These are phyloP conservation scores for Pollicipes pollicipes DNA, from an alignment of 1,140 invertebrate genomes.

Conservation along the genomic window DNA sequence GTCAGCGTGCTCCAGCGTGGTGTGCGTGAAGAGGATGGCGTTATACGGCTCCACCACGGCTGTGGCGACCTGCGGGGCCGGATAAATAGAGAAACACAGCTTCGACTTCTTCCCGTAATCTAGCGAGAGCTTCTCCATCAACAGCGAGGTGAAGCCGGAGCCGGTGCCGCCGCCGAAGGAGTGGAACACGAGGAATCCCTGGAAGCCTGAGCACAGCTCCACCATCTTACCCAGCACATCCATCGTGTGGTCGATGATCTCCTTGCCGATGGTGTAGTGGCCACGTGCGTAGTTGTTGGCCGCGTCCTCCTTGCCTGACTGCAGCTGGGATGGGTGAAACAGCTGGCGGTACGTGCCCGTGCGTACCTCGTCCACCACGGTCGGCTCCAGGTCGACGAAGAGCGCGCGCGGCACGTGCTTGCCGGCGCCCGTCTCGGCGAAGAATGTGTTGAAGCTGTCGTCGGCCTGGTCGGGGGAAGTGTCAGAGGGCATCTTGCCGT, in stretches of 20 bases:
- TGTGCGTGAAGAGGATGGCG: no score
- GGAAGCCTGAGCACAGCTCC: constrained; percentile 58
- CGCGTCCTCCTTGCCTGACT: no score
- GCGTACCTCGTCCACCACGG: constrained; percentile 30
- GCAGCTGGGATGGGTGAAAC: no score
- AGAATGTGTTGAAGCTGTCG: constrained; percentile 38
- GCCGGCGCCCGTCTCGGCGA: constrained; percentile 32
- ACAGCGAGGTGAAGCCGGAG: no score
- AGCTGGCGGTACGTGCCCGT: constrained; percentile 34
- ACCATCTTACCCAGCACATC: constrained; percentile 40
- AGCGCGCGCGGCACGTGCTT: constrained; percentile 37
- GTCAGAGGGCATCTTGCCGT: no score
- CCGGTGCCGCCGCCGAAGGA: no score
- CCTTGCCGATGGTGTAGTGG: constrained; percentile 40
- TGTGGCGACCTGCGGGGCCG: constrained; percentile 38
- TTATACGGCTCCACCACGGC: constrained; percentile 35
- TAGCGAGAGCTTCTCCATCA: constrained; percentile 32
- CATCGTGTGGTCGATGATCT: constrained; percentile 30
- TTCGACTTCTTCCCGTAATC: constrained; percentile 37
- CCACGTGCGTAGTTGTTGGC: constrained; percentile 35
- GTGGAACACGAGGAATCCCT: no score
- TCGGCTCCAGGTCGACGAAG: constrained; percentile 39
- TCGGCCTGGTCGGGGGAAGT: constrained; percentile 25
- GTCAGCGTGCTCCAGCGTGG: constrained; percentile 42
- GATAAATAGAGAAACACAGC: no score